Percentiles rank a stretch among this genome's conserved stretches.
These are phyloP conservation scores for Dromas ardeola DNA, from an alignment of 2,113 vertebrate species.

Conservation along the genomic window DNA sequence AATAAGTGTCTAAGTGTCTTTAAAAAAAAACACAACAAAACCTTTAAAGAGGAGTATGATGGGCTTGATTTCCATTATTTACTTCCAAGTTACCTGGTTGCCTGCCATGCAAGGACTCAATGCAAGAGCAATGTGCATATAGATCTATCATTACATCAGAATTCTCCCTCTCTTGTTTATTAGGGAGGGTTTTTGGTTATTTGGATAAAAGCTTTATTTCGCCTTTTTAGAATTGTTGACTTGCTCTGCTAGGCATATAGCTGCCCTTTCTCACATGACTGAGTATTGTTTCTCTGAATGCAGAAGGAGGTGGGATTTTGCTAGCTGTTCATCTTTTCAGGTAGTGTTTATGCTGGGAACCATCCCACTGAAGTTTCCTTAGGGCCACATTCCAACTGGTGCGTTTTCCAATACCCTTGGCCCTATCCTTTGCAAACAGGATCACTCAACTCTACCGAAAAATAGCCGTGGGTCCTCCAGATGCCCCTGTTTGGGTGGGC, in stretches of 20 bases:
- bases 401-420: background rate
- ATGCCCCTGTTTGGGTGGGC: too few relatives aligned
- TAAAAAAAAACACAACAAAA: background rate
- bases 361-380: background rate
- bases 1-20: background rate
- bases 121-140: background rate
- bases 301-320: background rate
- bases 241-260: background rate
- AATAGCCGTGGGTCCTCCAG: background rate
- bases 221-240: background rate
- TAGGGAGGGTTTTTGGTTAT: background rate
- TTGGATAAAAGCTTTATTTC: background rate
- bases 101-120: background rate
- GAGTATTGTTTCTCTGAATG: background rate
- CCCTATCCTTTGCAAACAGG: background rate
- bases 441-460: background rate
- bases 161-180: background rate
- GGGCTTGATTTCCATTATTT: background rate
- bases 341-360: background rate
- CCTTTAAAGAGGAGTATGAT: background rate
- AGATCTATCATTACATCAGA: background rate
- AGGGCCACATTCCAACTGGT: background rate
- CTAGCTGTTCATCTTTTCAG: background rate
- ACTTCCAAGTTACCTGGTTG: background rate
- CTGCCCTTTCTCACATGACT: background rate